phyloP scores from a whole-genome alignment of 2,797 vertebrate genomes.

The Pipistrellus nathusii region DNA sequence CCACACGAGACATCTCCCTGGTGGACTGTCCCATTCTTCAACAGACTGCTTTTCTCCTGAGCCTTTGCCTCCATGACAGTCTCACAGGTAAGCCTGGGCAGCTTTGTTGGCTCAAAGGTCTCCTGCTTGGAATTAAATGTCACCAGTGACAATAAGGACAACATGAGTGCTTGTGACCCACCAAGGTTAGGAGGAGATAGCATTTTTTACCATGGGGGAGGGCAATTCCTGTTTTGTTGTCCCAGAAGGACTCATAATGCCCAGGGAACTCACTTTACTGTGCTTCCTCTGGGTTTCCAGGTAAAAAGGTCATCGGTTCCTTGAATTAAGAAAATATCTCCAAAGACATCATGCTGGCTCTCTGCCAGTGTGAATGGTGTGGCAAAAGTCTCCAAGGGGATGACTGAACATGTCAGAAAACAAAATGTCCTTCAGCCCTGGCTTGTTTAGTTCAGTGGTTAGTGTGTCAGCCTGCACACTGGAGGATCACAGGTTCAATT shows the following conservation, averaged over 20 bases:
- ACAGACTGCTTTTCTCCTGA: slow-evolving; percentile 90
- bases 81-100: slow-evolving; percentile 90
- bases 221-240: slow-evolving; percentile 96
- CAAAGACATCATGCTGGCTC: slow-evolving; percentile 95
- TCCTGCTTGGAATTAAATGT: slow-evolving; percentile 92
- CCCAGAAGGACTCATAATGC: slow-evolving; percentile 93
- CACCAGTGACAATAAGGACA: slow-evolving; percentile 93
- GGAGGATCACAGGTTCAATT: not conserved
- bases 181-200: slow-evolving; percentile 98
- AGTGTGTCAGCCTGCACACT: not conserved
- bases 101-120: slow-evolving; percentile 88
- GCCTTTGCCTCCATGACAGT: slow-evolving; percentile 92
- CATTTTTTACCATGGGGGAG: slow-evolving; percentile 97
- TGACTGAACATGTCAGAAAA: slow-evolving; percentile 99
- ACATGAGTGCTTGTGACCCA: slow-evolving; percentile 95
- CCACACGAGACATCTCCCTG: slow-evolving; percentile 87
- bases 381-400: slow-evolving; percentile 97
- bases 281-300: slow-evolving; percentile 90
- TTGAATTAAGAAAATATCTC: slow-evolving; percentile 98
- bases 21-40: slow-evolving; percentile 89
- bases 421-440: slow-evolving; percentile 89
- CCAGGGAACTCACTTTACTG: slow-evolving; percentile 88
- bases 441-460: not conserved
- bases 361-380: slow-evolving; percentile 98
- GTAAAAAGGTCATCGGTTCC: slow-evolving; percentile 96